A percentile compares a stretch with the other conserved stretches of the same genome.
Evolutionary conservation across 2,888 invertebrate genomes (phyloP).

Genomic region (Agrochola litura): DNA sequence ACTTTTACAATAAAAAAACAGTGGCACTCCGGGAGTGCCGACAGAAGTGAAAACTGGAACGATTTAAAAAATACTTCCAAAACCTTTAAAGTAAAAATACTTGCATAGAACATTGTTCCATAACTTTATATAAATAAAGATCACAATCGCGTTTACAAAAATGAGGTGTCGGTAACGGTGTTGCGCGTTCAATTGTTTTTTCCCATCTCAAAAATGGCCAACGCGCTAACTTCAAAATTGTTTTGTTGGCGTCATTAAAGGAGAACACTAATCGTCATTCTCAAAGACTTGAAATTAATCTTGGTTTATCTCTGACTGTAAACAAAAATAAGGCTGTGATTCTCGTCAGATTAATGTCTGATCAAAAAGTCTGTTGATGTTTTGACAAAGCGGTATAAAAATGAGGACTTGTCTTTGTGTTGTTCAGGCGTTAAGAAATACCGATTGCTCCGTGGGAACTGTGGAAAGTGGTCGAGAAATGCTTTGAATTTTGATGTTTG

Average conservation of each 20-base stretch:
- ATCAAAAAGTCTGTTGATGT: slow-evolving; percentile 2
- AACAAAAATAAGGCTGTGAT: slow-evolving; percentile 27
- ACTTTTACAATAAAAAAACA: neutral
- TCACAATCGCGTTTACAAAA: too few relatives aligned
- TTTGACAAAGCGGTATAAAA: slow-evolving; percentile 6
- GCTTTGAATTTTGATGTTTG: neutral
- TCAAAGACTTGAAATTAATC: slow-evolving; percentile 37
- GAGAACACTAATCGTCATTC: slow-evolving; percentile 23
- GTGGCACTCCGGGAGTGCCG: too few relatives aligned
- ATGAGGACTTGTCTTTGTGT: slow-evolving; percentile 27
- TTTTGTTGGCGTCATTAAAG: slow-evolving; percentile 4
- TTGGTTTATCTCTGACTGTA: slow-evolving; percentile 9
- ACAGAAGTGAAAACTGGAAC: too few relatives aligned
- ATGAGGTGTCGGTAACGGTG: too few relatives aligned
- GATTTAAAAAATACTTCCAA: too few relatives aligned
- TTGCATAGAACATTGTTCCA: too few relatives aligned
- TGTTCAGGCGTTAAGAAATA: slow-evolving; percentile 30
- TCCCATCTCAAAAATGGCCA: too few relatives aligned
- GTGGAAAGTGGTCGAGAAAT: neutral
- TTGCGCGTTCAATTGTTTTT: too few relatives aligned
- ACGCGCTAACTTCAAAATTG: slow-evolving; percentile 1
- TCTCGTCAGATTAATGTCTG: slow-evolving; percentile 35
- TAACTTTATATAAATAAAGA: too few relatives aligned
- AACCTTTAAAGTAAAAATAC: too few relatives aligned
- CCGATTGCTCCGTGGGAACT: slow-evolving; percentile 29